Percentiles rank a stretch among this genome's conserved stretches.
phyloP scores from a whole-genome alignment of 1,140 invertebrate species.

The Solenopsis invicta region DNA sequence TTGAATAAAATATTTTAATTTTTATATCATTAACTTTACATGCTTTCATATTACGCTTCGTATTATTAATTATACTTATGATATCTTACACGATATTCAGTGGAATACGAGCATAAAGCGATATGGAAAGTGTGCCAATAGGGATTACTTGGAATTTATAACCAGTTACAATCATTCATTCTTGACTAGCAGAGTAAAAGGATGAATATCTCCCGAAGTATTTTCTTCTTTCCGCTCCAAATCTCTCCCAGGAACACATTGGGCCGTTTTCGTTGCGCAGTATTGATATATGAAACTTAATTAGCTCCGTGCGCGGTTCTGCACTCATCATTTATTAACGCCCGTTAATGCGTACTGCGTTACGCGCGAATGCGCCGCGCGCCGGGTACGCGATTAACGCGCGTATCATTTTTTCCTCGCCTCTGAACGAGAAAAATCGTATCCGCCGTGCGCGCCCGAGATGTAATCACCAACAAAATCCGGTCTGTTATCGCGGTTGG shows the following conservation, averaged over 20 bases:
- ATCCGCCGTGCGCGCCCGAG: slow-evolving; percentile 11
- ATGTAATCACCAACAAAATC: slow-evolving; percentile 21
- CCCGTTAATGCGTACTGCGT: slow-evolving; percentile 19
- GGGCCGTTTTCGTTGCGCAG: neutral
- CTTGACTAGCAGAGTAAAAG: neutral
- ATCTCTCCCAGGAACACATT: slow-evolving; percentile 8
- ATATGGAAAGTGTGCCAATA: neutral
- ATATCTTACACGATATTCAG: neutral
- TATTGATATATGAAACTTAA: slow-evolving; percentile 49
- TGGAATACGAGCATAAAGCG: neutral
- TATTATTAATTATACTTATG: neutral
- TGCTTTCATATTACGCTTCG: neutral
- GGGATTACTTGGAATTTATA: neutral
- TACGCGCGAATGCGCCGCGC: slow-evolving; percentile 30
- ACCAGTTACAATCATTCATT: slow-evolving; percentile 17
- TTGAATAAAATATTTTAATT: slow-evolving; percentile 7
- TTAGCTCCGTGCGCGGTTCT: neutral
- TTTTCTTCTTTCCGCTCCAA: slow-evolving; percentile 43
- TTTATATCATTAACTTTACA: neutral
- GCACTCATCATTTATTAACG: slow-evolving; percentile 50
- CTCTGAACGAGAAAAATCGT: neutral
- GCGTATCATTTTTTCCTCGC: neutral
- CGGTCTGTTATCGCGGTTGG: slow-evolving; percentile 52
- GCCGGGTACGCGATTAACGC: slow-evolving; percentile 19
- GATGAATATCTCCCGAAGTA: neutral